Evolutionary conservation across 2,888 invertebrate species (phyloP).

Genomic region (Ophion ventricosus): DNA sequence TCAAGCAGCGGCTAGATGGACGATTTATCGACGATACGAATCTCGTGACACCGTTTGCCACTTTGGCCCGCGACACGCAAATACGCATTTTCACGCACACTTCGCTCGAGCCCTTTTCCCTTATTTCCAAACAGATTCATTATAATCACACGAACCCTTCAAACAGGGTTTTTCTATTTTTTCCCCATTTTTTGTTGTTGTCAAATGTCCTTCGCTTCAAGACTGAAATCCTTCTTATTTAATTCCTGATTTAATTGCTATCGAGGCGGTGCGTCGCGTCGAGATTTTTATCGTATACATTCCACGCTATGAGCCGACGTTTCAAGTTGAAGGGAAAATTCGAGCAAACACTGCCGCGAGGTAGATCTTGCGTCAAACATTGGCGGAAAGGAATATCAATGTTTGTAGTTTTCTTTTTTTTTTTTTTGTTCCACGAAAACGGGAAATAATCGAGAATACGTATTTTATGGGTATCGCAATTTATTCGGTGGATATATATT

Average conservation of each 20-base stretch:
- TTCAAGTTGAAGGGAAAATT: neutral
- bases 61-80: constrained; percentile 61
- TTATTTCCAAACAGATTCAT: constrained; percentile 50
- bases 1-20: constrained; percentile 37
- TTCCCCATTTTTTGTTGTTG: constrained; percentile 4
- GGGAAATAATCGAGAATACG: constrained; percentile 36
- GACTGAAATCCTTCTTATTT: neutral
- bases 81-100: constrained; percentile 62
- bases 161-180: neutral
- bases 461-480: constrained; percentile 30
- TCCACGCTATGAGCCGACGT: neutral
- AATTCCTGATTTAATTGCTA: constrained; percentile 13
- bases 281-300: constrained; percentile 26
- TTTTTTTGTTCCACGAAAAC: constrained; percentile 24
- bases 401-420: constrained; percentile 3
- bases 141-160: constrained; percentile 52
- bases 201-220: neutral
- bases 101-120: constrained; percentile 16
- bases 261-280: neutral
- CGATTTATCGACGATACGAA: constrained; percentile 63
- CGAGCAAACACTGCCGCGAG: too few relatives aligned
- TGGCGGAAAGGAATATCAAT: neutral
- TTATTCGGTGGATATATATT: constrained; percentile 31
- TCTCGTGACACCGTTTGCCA: constrained; percentile 65
- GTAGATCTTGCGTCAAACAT: too few relatives aligned